Conservation (phyloP, 2,113 vertebrate genomes). For the Hemiprocne comata region DNA sequence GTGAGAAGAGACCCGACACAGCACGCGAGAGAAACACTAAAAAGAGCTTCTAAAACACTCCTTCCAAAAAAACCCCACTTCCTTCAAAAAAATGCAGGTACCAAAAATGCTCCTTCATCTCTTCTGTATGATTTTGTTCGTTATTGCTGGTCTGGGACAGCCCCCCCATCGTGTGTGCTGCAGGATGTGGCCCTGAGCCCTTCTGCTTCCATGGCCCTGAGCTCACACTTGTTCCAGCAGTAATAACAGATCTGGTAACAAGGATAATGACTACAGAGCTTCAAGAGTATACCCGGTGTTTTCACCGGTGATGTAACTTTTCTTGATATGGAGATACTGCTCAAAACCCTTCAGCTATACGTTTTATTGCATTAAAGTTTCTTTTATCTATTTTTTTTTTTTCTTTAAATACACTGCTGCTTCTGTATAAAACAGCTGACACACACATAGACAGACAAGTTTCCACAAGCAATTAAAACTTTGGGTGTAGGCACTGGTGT, state of each 20-base stretch:
- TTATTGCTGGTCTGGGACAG: not conserved
- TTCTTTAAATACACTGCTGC: not conserved
- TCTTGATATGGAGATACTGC: constrained; percentile 4
- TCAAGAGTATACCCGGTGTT: constrained; percentile 2
- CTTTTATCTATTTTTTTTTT: not conserved
- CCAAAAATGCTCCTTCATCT: not conserved
- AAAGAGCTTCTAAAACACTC: not conserved
- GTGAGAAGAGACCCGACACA: not conserved
- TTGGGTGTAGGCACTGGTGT: not conserved
- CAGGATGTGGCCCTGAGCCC: not conserved
- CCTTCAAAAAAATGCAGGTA: not conserved
- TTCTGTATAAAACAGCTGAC: constrained; percentile 39
- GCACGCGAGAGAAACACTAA: rapidly evolving
- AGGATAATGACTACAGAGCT: constrained; percentile 31
- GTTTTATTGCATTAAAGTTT: constrained; percentile 22
- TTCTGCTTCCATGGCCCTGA: constrained; percentile 33
- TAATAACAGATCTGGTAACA: constrained; percentile 1
- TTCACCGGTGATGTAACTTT: constrained; percentile 52
- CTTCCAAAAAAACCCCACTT: not conserved
- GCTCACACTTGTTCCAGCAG: not conserved
- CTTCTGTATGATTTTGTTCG: not conserved
- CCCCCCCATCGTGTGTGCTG: not conserved
- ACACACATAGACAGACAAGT: not conserved
- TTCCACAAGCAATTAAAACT: constrained; percentile 25
- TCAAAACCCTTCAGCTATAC: constrained; percentile 45